These are phyloP conservation scores for Prochilodus magdalenae DNA, from an alignment of 2,113 vertebrate species.

Conservation along the genomic window DNA sequence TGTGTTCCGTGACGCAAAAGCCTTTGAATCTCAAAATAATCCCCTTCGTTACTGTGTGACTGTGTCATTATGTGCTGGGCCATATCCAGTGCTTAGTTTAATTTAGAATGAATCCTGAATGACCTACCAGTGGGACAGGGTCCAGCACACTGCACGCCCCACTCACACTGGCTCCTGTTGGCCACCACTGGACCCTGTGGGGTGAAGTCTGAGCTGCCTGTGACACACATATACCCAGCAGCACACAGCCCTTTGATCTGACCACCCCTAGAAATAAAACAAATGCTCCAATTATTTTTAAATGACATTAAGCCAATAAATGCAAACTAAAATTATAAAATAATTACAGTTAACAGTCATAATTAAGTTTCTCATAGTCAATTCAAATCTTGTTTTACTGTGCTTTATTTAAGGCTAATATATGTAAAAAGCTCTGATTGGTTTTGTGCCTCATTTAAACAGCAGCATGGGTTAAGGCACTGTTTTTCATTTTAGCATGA, in stretches of 20 bases:
- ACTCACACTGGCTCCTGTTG: slow-evolving; percentile 72
- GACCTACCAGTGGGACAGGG: slow-evolving; percentile 85
- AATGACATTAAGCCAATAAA: neutral
- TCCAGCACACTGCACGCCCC: slow-evolving; percentile 80
- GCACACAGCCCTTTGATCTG: slow-evolving; percentile 83
- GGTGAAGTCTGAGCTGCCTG: slow-evolving; percentile 81
- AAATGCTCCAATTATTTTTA: neutral
- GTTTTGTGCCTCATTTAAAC: too few relatives aligned
- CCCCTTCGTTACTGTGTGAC: neutral
- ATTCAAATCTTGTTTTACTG: too few relatives aligned
- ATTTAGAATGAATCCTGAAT: neutral
- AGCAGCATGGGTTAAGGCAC: too few relatives aligned
- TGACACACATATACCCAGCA: slow-evolving; percentile 86
- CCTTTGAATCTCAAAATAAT: neutral
- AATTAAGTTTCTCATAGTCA: too few relatives aligned
- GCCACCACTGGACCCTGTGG: slow-evolving; percentile 64
- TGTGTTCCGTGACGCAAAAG: neutral
- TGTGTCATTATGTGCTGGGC: neutral
- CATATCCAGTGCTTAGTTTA: neutral
- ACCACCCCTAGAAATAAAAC: slow-evolving; percentile 75
- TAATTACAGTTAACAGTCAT: neutral
- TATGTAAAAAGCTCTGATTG: too few relatives aligned
- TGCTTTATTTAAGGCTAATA: too few relatives aligned
- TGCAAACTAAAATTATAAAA: neutral
- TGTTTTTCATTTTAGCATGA: too few relatives aligned